Base-by-base conservation (phyloP, 92 coral and sea anemone species). In the Desmophyllum pertusum region DNA sequence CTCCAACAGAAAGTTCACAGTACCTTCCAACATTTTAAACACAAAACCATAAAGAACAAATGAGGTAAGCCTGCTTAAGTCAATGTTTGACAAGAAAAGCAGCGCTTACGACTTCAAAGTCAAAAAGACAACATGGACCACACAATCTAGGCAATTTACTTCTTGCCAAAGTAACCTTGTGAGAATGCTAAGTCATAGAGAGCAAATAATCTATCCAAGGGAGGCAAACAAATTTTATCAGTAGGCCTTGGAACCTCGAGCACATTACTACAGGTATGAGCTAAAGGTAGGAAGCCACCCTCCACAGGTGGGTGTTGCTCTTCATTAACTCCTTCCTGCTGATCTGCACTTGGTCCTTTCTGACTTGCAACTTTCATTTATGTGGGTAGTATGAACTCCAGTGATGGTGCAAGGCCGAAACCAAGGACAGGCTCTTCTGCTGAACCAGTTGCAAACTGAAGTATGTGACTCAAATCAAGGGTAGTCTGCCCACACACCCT, bases 401-500 rank as follows among this genome's bases (percentile, higher is more conserved):
- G 31, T 68, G 84, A 69, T 65, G 89, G 89, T 11, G 76, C 73
- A 52, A 86, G 70, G 72, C 51, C 67, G 73, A 86, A 86, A 53
- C 89, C 89, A 80, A 86, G 84, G 73, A 86, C 83, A 30, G 88
- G 88, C 53, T 85, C 83, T 27, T 85, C 84, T 50, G 78, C 64
- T 64, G 88, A 48, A 29, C 88, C 73, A 73, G 89, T 86, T 62
- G 80, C 85, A 91, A 90, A 83, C 78, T 75, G 87, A 39, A 90
- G 75, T 40, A 91, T 91, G 52, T 88, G 78, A 66, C 89, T 71
- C 73, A 91, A 80, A 40, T 77, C 73, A 37, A 91, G 78, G 83
- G 77, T 83, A 50, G 86, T 78, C 74, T 88, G 76, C 62, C 92
- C 90, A 79, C 93, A 90, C n/a, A 62, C 79, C 72, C 86, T 70